A percentile compares a stretch with the other conserved stretches of the same genome.
Evolutionary conservation across 2,113 vertebrate species (phyloP).

Genomic region (Ciconia maguari): DNA sequence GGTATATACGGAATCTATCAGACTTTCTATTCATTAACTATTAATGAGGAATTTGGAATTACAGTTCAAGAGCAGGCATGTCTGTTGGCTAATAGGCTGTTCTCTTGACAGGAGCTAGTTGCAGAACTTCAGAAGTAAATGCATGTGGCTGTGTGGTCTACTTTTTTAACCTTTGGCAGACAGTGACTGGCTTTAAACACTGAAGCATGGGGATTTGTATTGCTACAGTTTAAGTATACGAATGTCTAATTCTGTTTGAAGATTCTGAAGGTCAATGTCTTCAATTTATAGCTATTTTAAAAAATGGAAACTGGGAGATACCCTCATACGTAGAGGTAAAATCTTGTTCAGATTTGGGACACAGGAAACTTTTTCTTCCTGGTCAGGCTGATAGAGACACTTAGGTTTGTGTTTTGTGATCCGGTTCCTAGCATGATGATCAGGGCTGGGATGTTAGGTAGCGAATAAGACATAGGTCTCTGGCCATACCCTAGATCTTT

Average conservation of each 20-base stretch:
- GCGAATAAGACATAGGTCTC: background rate
- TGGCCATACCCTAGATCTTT: background rate
- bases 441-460: background rate
- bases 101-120: background rate
- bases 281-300: background rate
- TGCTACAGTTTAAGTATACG: background rate
- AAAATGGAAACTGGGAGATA: background rate
- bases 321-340: background rate
- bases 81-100: background rate
- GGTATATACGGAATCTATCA: conserved; percentile 72
- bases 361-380: background rate
- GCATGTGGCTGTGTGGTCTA: background rate
- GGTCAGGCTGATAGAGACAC: background rate
- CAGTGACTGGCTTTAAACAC: background rate
- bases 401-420: background rate
- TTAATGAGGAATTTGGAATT: background rate
- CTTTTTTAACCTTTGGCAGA: background rate
- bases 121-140: background rate
- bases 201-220: background rate
- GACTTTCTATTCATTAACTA: background rate
- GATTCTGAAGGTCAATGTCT: background rate
- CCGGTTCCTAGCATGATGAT: background rate
- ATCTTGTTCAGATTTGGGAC: background rate
- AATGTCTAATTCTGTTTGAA: background rate
- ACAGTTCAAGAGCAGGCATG: background rate